Base-by-base conservation (phyloP, 2,113 vertebrate genomes). In the Trematocara zebra region DNA sequence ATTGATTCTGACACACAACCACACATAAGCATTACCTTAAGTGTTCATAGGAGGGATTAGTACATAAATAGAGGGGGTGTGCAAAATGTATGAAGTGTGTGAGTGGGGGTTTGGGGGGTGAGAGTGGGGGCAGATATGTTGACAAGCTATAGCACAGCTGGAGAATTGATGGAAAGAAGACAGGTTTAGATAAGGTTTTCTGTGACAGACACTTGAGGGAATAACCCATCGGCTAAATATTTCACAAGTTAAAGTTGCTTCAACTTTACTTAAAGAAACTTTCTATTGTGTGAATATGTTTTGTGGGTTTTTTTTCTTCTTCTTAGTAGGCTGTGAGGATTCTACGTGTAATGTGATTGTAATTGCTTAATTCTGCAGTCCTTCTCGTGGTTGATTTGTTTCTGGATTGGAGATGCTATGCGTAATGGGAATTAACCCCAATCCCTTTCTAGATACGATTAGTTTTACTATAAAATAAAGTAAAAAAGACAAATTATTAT, bases 141-240 rank as follows among this genome's bases (percentile, higher is more conserved):
- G 31, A 51, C 35, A 88, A 89, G 67, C 76, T 31, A 10, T 8
- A 20, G 81, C 78, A 86, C 81, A 89, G 79, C 83, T 78, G 18
- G 40, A 85, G 83, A 88, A 51, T 5, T 26, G 78, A 90, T 10
- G 78, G 56, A 54, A 23, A 76, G 81, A 44, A 76, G 69, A 57
- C 84, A 40, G 87, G 80, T 87, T 88, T 81, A 23, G 76, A 84
- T 18, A 15, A 82, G 40, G 85, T 84, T 85, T 85, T 76, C 84
- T 85, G 83, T 86, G 90, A 88, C 92, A 85, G 85, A 86, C 87
- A 89, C 90, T 85, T 52, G 85, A 81, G 92, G 90, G 85, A 93
- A 89, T 87, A 90, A 86, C 53, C 54, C 82, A 85, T 74, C 83
- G 74, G 87, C 56, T 92, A 56, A 92, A 89, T 92, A 86, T 90